phyloP scores from a whole-genome alignment of 2,797 vertebrate species.

The Psittacula derbiana region DNA sequence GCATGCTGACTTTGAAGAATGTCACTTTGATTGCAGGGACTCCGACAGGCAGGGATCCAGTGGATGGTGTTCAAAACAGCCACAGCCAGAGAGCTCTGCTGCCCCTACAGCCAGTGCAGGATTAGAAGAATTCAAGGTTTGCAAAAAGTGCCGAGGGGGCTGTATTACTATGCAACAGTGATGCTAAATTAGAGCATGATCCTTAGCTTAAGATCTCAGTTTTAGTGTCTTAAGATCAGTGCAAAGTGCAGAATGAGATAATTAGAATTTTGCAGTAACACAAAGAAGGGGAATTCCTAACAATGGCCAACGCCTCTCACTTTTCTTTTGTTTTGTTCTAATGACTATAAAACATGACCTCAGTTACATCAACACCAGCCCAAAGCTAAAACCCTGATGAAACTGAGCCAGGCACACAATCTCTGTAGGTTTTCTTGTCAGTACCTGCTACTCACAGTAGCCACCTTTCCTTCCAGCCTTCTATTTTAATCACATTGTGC shows the following conservation, averaged over 20 bases:
- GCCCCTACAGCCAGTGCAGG: background rate
- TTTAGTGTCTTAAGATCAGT: background rate
- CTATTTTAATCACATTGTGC: background rate
- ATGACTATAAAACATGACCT: background rate
- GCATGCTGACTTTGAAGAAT: background rate
- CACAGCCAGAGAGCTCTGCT: background rate
- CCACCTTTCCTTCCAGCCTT: background rate
- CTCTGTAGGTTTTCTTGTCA: background rate
- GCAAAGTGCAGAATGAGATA: background rate
- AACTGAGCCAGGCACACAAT: background rate
- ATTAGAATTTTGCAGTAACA: conserved; percentile 1
- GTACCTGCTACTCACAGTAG: background rate
- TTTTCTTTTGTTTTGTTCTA: background rate
- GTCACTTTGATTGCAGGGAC: background rate
- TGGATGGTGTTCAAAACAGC: background rate
- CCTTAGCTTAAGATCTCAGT: conserved; percentile 2
- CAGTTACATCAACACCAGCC: background rate
- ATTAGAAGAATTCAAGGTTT: background rate
- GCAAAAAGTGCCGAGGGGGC: background rate
- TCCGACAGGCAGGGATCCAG: background rate
- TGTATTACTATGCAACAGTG: background rate
- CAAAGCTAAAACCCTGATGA: background rate
- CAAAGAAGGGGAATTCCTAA: background rate
- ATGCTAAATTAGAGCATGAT: conserved; percentile 2
- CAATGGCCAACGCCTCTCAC: background rate